phyloP scores from a whole-genome alignment of 2,113 vertebrate genomes.

The Chelonoidis abingdonii region DNA sequence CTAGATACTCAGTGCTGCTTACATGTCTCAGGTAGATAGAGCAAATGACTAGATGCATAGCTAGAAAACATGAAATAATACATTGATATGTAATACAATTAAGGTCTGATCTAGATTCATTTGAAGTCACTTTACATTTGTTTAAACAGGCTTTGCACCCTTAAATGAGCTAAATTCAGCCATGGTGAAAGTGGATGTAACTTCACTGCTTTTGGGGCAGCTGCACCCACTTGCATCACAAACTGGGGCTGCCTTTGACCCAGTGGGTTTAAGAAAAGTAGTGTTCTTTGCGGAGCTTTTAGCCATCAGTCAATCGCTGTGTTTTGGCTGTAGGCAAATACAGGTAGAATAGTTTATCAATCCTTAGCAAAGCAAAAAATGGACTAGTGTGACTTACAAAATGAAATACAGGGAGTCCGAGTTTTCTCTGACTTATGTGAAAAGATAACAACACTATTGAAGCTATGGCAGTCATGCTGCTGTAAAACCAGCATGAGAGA shows the following conservation, averaged over 20 bases:
- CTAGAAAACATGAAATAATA: not conserved
- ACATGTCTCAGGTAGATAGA: not conserved
- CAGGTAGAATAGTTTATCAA: not conserved
- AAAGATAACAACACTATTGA: not conserved
- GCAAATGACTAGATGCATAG: not conserved
- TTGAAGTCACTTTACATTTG: not conserved
- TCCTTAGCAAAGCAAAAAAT: not conserved
- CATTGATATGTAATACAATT: not conserved
- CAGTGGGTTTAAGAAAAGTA: not conserved
- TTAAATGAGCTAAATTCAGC: not conserved
- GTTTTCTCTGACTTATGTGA: not conserved
- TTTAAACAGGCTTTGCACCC: not conserved
- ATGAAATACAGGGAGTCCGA: not conserved
- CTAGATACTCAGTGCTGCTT: not conserved
- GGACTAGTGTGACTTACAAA: not conserved
- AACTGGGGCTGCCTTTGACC: not conserved
- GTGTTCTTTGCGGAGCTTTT: not conserved
- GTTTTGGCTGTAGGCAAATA: not conserved
- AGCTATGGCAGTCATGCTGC: not conserved
- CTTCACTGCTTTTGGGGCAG: not conserved
- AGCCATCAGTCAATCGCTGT: not conserved
- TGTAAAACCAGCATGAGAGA: not conserved
- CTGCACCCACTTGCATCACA: not conserved
- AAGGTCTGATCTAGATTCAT: not conserved
- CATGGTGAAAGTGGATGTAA: not conserved